phyloP scores from a whole-genome alignment of 2,888 invertebrate species.

The Lysandra coridon region DNA sequence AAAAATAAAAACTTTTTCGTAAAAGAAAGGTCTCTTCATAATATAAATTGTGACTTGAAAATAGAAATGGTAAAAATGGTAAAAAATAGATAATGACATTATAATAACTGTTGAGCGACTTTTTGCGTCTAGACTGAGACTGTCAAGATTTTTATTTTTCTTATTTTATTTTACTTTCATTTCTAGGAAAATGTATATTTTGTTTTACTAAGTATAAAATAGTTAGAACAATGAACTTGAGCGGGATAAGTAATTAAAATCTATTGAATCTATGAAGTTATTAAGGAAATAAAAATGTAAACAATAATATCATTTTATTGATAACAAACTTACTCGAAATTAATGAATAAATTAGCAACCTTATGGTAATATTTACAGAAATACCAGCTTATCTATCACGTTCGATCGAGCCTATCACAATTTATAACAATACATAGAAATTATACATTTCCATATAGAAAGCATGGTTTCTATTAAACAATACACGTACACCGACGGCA shows the following conservation, averaged over 20 bases:
- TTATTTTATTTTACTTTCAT: no score
- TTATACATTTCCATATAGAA: constrained; percentile 55
- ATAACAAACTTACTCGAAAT: constrained; percentile 52
- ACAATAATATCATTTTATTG: constrained; percentile 40
- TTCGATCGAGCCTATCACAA: constrained; percentile 8
- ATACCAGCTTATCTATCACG: constrained; percentile 56
- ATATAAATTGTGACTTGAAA: neutral
- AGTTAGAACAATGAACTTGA: neutral
- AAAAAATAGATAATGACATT: neutral
- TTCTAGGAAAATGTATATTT: neutral
- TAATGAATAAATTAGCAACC: constrained; percentile 51
- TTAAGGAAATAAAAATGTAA: constrained; percentile 35
- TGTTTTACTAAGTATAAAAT: neutral
- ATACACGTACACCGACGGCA: constrained; percentile 46
- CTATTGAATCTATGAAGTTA: neutral
- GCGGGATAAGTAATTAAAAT: neutral
- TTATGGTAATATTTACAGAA: constrained; percentile 69
- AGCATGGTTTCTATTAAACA: constrained; percentile 52
- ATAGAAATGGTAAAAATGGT: neutral
- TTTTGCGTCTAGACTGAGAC: neutral
- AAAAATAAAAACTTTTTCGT: neutral
- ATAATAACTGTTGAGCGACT: neutral
- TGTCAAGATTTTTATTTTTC: neutral
- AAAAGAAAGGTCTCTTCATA: neutral
- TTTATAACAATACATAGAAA: constrained; percentile 31